Evolutionary conservation across 2,797 vertebrate genomes (phyloP).

Genomic region (Lerista edwardsae): DNA sequence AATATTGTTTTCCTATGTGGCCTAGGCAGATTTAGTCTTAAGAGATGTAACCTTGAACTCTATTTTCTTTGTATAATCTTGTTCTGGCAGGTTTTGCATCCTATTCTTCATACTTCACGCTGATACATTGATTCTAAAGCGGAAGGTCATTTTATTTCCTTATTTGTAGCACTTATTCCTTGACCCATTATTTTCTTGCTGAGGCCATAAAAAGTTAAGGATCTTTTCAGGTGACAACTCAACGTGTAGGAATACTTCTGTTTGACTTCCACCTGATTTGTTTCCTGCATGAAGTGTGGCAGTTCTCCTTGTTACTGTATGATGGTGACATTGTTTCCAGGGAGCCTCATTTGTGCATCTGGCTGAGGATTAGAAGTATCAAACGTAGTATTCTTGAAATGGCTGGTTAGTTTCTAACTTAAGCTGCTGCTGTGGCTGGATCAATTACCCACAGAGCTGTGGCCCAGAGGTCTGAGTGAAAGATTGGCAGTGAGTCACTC

Average conservation of each 20-base stretch:
- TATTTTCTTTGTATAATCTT: not conserved
- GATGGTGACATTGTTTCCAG: slow-evolving; percentile 3
- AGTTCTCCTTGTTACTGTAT: not conserved
- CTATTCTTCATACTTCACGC: not conserved
- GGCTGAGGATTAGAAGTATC: slow-evolving; percentile 26
- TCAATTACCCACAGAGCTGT: slow-evolving; percentile 1
- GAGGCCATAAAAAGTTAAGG: not conserved
- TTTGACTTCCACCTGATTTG: not conserved
- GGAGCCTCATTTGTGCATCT: slow-evolving; percentile 9
- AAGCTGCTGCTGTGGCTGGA: slow-evolving; percentile 4
- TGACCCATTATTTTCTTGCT: not conserved
- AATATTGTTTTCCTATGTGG: not conserved
- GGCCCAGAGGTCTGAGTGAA: not conserved
- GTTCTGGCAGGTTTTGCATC: not conserved
- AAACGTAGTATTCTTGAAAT: slow-evolving; percentile 29
- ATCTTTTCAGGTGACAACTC: not conserved
- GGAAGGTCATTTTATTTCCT: not conserved
- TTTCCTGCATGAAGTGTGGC: not conserved
- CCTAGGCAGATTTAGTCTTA: not conserved
- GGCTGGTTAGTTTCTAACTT: slow-evolving; percentile 16
- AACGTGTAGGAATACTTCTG: not conserved
- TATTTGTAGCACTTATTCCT: not conserved
- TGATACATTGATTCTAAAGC: not conserved
- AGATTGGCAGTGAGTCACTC: not conserved
- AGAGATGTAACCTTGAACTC: not conserved